Evolutionary conservation across 2,797 vertebrate genomes (phyloP).

Genomic region (Eutrigla gurnardus): DNA sequence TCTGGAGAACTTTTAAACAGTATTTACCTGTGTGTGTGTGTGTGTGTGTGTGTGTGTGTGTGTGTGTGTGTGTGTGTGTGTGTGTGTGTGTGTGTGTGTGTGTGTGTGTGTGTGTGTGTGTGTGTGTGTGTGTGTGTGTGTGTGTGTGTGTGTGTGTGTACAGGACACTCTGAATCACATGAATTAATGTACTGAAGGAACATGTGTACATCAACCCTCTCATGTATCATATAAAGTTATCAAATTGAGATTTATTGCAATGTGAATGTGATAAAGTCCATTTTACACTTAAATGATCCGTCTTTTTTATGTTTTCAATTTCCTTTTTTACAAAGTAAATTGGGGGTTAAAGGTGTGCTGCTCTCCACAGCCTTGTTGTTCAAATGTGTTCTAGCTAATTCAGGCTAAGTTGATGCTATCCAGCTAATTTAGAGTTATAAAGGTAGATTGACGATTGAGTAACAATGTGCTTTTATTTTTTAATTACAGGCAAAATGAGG

Average conservation of each 20-base stretch:
- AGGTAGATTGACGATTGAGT: no score
- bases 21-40: conserved; percentile 74
- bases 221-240: conserved; percentile 82
- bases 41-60: conserved; percentile 58
- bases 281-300: conserved; percentile 72
- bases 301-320: not conserved
- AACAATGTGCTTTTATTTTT: no score
- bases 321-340: no score
- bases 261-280: conserved; percentile 85
- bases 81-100: no score
- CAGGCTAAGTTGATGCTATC: not conserved
- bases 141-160: conserved; percentile 6
- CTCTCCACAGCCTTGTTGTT: not conserved
- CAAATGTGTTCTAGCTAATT: not conserved
- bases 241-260: conserved; percentile 83
- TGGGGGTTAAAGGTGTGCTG: not conserved
- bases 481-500: no score
- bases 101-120: not conserved
- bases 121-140: not conserved
- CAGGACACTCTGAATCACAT: conserved; percentile 71
- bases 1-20: conserved; percentile 70
- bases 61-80: conserved; percentile 48
- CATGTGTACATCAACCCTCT: conserved; percentile 70
- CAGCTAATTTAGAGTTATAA: no score
- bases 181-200: conserved; percentile 81